phyloP scores from a whole-genome alignment of 1,140 invertebrate genomes.

The Scaptomyza graminum region DNA sequence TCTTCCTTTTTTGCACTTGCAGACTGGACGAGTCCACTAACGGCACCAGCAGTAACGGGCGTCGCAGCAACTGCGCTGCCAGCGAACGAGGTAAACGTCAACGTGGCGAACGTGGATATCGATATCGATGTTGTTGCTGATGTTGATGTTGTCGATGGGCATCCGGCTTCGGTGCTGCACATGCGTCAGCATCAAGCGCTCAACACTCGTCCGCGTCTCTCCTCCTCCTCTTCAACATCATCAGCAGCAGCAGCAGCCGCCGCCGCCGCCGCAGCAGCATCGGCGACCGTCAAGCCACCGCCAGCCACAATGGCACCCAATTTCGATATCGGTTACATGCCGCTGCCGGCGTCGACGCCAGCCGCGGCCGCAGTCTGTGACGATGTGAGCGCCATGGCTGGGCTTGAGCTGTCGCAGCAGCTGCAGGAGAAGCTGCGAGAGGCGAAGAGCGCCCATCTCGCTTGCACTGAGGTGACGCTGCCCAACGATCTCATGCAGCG shows the following conservation, averaged over 20 bases:
- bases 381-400: conserved; percentile 75
- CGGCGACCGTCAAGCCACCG: conserved; percentile 44
- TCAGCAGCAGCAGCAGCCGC: conserved; percentile 8
- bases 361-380: conserved; percentile 62
- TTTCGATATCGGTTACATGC: conserved; percentile 65
- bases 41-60: conserved; percentile 34
- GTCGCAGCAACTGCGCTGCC: conserved; percentile 33
- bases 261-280: conserved; percentile 2
- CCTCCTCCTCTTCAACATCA: conserved; percentile 28
- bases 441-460: conserved; percentile 90
- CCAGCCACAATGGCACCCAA: conserved; percentile 55
- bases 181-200: conserved; percentile 74
- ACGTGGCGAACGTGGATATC: conserved; percentile 38
- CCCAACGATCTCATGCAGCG: conserved; percentile 90
- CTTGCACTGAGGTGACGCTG: conserved; percentile 91
- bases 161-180: conserved; percentile 70
- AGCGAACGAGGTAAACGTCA: background rate
- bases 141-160: conserved; percentile 75
- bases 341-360: conserved; percentile 58
- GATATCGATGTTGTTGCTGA: conserved; percentile 60
- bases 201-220: conserved; percentile 49
- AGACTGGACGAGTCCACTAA: conserved; percentile 75
- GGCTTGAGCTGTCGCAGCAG: conserved; percentile 87
- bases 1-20: conserved; percentile 26
- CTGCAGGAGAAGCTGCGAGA: conserved; percentile 90